Conservation (phyloP, 1,140 invertebrate genomes). For the Amyelois transitella region DNA sequence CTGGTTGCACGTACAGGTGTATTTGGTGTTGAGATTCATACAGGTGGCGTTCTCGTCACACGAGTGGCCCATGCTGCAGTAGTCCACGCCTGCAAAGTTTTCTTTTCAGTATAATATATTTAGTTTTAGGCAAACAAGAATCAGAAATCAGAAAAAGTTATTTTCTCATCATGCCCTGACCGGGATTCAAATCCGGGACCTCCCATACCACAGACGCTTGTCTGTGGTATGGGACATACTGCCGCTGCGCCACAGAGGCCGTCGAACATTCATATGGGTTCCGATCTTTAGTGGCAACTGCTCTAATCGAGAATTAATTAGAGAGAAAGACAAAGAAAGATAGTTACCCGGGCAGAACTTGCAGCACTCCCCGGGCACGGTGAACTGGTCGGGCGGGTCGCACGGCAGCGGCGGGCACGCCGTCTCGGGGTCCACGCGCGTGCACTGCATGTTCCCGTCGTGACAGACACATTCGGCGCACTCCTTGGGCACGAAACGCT, state of each 20-base stretch:
- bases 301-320: too few relatives aligned
- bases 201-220: too few relatives aligned
- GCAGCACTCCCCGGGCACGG: constrained; percentile 90
- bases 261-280: too few relatives aligned
- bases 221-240: too few relatives aligned
- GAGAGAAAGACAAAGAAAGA: too few relatives aligned
- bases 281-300: too few relatives aligned
- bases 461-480: constrained; percentile 85
- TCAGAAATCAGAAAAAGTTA: too few relatives aligned
- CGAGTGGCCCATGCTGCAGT: constrained; percentile 88
- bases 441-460: constrained; percentile 88
- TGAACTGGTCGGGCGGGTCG: constrained; percentile 83
- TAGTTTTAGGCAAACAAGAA: too few relatives aligned
- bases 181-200: too few relatives aligned
- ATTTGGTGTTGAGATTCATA: constrained; percentile 88
- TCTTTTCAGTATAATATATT: too few relatives aligned
- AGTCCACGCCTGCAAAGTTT: constrained; percentile 92
- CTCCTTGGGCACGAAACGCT: constrained; percentile 81
- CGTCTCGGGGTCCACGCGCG: constrained; percentile 81
- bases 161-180: too few relatives aligned
- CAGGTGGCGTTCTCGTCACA: constrained; percentile 90
- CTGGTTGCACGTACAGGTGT: constrained; percentile 87
- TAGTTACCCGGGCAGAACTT: constrained; percentile 89
- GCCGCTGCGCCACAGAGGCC: too few relatives aligned
- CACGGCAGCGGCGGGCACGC: constrained; percentile 89